A percentile compares a stretch with the other conserved stretches of the same genome.
These are phyloP conservation scores for Hystrix cristata DNA, from an alignment of 2,113 vertebrate genomes.

Conservation along the genomic window DNA sequence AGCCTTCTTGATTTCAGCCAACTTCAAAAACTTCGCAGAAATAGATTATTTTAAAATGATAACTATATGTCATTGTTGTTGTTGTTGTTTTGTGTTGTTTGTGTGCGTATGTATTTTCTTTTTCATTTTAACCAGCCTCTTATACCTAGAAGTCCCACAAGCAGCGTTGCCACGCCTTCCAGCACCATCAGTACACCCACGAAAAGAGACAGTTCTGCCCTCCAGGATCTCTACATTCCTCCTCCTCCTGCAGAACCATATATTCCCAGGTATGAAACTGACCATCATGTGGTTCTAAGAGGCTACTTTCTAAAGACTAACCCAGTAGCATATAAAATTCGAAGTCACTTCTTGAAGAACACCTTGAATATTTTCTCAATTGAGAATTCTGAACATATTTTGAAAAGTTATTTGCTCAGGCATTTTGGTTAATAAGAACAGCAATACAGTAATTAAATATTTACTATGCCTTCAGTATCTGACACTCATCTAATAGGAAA, in stretches of 20 bases:
- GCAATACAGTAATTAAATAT: neutral
- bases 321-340: neutral
- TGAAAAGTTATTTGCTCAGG: conserved; percentile 38
- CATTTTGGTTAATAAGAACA: conserved; percentile 39
- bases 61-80: conserved; percentile 78
- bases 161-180: conserved; percentile 96
- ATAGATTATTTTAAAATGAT: conserved; percentile 81
- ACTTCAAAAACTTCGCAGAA: conserved; percentile 71
- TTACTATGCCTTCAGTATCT: neutral
- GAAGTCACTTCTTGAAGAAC: conserved; percentile 23
- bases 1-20: conserved; percentile 79
- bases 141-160: conserved; percentile 98
- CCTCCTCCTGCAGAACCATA: conserved; percentile 98
- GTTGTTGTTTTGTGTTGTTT: conserved; percentile 83
- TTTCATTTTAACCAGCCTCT: conserved; percentile 93
- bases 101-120: conserved; percentile 86
- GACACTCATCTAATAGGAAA: conserved; percentile 16
- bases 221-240: conserved; percentile 98
- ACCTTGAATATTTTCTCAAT: conserved; percentile 53
- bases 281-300: neutral
- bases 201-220: conserved; percentile 97
- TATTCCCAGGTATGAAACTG: conserved; percentile 93
- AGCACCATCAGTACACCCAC: conserved; percentile 98
- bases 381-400: conserved; percentile 50
- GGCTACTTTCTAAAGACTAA: conserved; percentile 30